Conservation (phyloP, 2,113 vertebrate species). For the Perccottus glenii region DNA sequence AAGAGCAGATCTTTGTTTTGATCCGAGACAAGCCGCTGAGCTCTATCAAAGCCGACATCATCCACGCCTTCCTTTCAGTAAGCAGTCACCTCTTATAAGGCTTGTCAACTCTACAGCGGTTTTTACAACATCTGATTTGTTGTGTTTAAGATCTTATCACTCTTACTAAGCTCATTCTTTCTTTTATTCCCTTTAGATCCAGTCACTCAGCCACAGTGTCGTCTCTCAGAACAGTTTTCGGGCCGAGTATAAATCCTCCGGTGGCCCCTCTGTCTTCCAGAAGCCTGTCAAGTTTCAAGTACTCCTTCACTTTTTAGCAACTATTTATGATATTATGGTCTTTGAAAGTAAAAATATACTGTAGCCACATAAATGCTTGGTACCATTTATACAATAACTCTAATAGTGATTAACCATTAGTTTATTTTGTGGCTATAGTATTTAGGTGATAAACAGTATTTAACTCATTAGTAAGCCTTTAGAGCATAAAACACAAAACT, state of each 20-base stretch:
- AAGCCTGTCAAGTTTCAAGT: constrained; percentile 91
- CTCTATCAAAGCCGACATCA: constrained; percentile 93
- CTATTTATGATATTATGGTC: neutral
- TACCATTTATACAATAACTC: no score
- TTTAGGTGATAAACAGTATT: no score
- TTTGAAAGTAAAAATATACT: no score
- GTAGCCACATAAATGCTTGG: no score
- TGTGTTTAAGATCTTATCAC: neutral
- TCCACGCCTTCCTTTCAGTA: constrained; percentile 93
- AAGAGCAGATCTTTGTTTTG: constrained; percentile 93
- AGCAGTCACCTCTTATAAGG: constrained; percentile 70
- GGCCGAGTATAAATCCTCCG: constrained; percentile 91
- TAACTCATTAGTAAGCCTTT: no score
- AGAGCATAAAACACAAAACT: no score
- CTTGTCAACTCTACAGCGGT: neutral
- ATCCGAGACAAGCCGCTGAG: constrained; percentile 93
- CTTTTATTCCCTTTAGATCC: constrained; percentile 83
- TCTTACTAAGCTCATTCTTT: constrained; percentile 59
- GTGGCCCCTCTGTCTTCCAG: constrained; percentile 93
- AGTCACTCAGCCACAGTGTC: constrained; percentile 93
- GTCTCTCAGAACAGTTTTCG: constrained; percentile 93
- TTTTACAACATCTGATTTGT: constrained; percentile 39
- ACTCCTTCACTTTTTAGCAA: neutral
- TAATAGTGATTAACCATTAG: no score
- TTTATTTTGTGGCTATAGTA: no score